Percentiles rank a stretch among this genome's conserved stretches.
These are phyloP conservation scores for Perizoma flavofasciatum DNA, from an alignment of 2,888 invertebrate genomes.

Conservation along the genomic window DNA sequence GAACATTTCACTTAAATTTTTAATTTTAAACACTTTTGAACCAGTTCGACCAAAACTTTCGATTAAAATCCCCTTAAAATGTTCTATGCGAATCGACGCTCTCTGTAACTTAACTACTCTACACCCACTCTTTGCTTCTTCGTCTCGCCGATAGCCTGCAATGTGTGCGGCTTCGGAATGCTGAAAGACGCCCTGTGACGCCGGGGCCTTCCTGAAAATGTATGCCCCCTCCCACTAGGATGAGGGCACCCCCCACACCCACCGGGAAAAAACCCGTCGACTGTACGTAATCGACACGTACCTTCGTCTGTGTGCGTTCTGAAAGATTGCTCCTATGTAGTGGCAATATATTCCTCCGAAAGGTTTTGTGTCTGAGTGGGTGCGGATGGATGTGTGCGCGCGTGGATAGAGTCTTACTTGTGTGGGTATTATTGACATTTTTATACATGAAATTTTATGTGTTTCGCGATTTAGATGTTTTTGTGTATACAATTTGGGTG, in stretches of 20 bases:
- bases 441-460: conserved; percentile 81
- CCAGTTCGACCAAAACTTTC: neutral
- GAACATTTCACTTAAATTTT: too few relatives aligned
- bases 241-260: conserved; percentile 51
- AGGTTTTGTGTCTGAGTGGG: conserved; percentile 53
- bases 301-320: conserved; percentile 54
- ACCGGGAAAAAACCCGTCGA: conserved; percentile 67
- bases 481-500: conserved; percentile 51
- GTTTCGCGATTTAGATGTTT: conserved; percentile 66
- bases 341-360: conserved; percentile 61
- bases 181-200: conserved; percentile 83
- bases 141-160: conserved; percentile 79
- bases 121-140: conserved; percentile 74
- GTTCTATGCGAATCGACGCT: conserved; percentile 10
- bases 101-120: conserved; percentile 52
- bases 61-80: neutral
- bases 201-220: conserved; percentile 80
- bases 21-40: too few relatives aligned
- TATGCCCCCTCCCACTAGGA: conserved; percentile 53
- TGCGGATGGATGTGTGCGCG: conserved; percentile 42
- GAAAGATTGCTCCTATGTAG: conserved; percentile 74
- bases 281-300: conserved; percentile 56
- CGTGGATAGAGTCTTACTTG: conserved; percentile 36
- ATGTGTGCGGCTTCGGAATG: conserved; percentile 81
- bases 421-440: conserved; percentile 80